Evolutionary conservation across 2,797 vertebrate genomes (phyloP).

Genomic region (Rhincodon typus): DNA sequence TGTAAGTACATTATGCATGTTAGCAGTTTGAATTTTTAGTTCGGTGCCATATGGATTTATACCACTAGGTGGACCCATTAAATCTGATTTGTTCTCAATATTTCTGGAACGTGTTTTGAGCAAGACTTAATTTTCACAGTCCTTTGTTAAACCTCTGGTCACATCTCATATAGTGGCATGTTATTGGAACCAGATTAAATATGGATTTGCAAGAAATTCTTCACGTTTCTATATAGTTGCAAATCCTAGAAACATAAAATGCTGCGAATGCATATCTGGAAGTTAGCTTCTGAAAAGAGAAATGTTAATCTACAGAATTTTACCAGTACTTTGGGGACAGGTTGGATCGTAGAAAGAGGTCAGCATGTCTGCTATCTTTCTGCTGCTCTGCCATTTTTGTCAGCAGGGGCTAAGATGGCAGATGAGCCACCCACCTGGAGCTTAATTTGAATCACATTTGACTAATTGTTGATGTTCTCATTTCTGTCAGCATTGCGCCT

Average conservation of each 20-base stretch:
- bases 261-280: neutral
- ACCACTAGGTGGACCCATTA: conserved; percentile 26
- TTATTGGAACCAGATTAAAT: neutral
- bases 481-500: neutral
- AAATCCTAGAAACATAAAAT: neutral
- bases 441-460: neutral
- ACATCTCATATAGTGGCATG: neutral
- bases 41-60: neutral
- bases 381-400: neutral
- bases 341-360: no score
- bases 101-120: neutral
- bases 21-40: neutral
- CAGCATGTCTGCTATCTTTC: neutral
- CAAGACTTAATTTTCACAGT: neutral
- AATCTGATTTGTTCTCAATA: neutral
- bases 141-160: neutral
- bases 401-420: no score
- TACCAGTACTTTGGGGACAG: neutral
- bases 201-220: neutral
- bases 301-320: neutral
- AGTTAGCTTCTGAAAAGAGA: neutral
- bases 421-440: neutral
- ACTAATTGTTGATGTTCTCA: neutral
- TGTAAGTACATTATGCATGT: neutral
- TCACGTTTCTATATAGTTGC: neutral